Evolutionary conservation across 2,797 vertebrate genomes (phyloP), one percentile per base, ranked within the genome.

Genomic region (Sardinella longiceps): DNA sequence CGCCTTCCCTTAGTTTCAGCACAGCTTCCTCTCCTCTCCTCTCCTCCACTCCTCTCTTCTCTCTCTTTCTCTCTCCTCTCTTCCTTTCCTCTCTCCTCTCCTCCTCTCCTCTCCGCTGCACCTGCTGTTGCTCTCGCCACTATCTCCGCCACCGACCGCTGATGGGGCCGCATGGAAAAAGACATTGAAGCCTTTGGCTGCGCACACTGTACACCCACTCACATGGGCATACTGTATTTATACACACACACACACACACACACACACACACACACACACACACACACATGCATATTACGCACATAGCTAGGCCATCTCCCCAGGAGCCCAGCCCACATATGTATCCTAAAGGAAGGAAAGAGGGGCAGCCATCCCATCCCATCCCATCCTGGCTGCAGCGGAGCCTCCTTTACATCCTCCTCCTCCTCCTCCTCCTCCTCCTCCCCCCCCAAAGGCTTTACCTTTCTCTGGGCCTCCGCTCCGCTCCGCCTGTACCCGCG

Each of bases 391-490:
- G n/a, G 1, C 51, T 15, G 30, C 60, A 11, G 60, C 12, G 28
- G 25, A 66, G 60, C 66, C 66, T 74, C 33, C 66, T 74, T 74
- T 74, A 74, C 70, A 77, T 23, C 37, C 70, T 77, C 63, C 25
- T 12, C 53, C 37, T 2, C 80, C 15, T 33, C 46, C 74, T 56
- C 66, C 37, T 20, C 66, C 66, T 37, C 25, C n/a, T 18, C 53
- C 33, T 2, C 80, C n/a, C 46, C 46, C 77, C n/a, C n/a, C n/a
- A n/a, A n/a, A n/a, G 43, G 9, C 60, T 85, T 77, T 88, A 88
- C 84, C 88, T 84, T 87, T 89, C 58, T 82, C 80, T 86, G 46
- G 46, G 46, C 46, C 14, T 83, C 82, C 86, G n/a, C n/a, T n/a
- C n/a, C n/a, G n/a, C n/a, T n/a, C n/a, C n/a, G n/a, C n/a, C n/a